Evolutionary conservation across 1,140 invertebrate species (phyloP), one percentile per base, ranked within the genome.

Genomic region (Cotesia typhae): DNA sequence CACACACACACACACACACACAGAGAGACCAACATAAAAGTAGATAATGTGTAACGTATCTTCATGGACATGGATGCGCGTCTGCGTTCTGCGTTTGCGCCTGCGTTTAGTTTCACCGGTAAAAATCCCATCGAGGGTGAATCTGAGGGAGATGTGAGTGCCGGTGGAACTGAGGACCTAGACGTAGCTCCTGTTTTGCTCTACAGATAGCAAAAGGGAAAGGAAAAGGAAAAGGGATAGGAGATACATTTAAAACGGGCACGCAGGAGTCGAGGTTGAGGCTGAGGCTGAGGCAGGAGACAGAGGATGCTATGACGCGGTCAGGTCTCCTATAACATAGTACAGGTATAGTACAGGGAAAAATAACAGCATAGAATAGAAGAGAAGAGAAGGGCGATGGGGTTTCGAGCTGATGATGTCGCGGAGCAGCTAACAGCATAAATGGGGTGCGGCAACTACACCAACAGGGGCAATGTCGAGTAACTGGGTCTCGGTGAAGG

Each of bases 401-500:
- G 67, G 12, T 7, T 17, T 37, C 53, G 4, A 38, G 51, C 7
- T 74, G 52, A 69, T 60, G 74, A 51, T 66, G 61, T 61, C 68
- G 52, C 67, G 72, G 57, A 37, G 70, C 38, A 66, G 60, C 52
- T 75, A 75, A 5, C 9, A 10, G 41, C 10, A 47, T 7, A 47
- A 47, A 76, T 73, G 73, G 76, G 72, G 75, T 67, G 53, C 41
- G 77, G 75, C 79, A 79, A 80, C 77, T 79, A 78, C 61, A 79
- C 60, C 77, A 28, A 81, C 79, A 84, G 83, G 85, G 82, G 82
- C 87, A 88, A 87, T 87, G 87, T 87, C 87, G 85, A 87, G 77
- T 83, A 87, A 87, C 83, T 83, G 80, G 86, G 86, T 86, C 83
- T 86, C 84, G 84, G 84, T 86, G 84, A 86, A 86, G 84, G 84